Conservation (phyloP, 2,113 vertebrate genomes). For the Rhadina sibilatrix region DNA sequence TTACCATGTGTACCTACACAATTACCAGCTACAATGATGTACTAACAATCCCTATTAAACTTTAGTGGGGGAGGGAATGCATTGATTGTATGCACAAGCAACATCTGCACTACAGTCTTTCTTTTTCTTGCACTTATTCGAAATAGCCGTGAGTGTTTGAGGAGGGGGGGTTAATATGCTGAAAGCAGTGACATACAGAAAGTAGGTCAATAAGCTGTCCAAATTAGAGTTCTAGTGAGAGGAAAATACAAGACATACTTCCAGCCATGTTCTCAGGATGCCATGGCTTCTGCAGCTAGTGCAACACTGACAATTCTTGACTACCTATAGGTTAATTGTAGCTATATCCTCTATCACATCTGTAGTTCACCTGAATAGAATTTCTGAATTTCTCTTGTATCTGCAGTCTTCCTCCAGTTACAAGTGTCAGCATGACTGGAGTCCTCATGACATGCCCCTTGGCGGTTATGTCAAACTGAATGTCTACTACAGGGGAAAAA, state of each 20-base stretch:
- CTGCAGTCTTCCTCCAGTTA: background rate
- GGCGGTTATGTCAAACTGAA: background rate
- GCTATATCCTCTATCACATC: background rate
- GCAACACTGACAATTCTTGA: background rate
- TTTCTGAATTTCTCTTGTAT: background rate
- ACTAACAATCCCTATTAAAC: slow-evolving; percentile 70
- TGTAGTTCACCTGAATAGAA: background rate
- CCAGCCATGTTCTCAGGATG: background rate
- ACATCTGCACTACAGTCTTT: background rate
- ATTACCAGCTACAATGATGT: slow-evolving; percentile 71
- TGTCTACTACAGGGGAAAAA: background rate
- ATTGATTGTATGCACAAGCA: background rate
- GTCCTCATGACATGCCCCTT: background rate
- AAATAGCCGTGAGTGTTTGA: background rate
- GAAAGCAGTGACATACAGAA: background rate
- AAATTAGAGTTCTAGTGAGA: slow-evolving; percentile 1
- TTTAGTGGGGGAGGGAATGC: slow-evolving; percentile 22
- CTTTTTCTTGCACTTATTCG: background rate
- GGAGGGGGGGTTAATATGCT: background rate
- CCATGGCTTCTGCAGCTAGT: background rate
- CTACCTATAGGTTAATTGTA: background rate
- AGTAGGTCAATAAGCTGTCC: slow-evolving; percentile 51
- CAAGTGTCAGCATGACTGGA: background rate
- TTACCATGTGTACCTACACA: slow-evolving; percentile 73
- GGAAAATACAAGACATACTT: background rate